Percentiles rank a stretch among this genome's conserved stretches.
phyloP scores from a whole-genome alignment of 2,113 vertebrate species.

The Osmerus mordax region DNA sequence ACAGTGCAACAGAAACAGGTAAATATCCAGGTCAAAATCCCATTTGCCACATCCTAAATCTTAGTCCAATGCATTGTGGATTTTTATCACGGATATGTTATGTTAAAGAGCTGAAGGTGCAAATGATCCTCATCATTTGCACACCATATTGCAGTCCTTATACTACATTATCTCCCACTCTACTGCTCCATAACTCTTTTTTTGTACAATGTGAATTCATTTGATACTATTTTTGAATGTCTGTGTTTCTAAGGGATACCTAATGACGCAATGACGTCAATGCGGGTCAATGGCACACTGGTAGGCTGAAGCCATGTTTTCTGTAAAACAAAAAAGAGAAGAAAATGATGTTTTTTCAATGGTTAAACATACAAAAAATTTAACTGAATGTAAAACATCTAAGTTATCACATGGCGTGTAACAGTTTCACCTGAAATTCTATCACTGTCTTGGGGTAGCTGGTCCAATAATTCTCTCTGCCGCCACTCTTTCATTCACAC shows the following conservation, averaged over 20 bases:
- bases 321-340: not conserved
- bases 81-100: not conserved
- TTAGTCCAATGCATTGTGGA: not conserved
- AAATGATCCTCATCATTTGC: not conserved
- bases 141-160: not conserved
- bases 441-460: no score
- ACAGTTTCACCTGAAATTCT: no score
- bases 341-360: not conserved
- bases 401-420: no score
- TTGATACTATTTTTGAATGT: conserved; percentile 99
- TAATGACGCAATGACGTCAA: conserved; percentile 99
- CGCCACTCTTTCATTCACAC: no score
- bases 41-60: no score
- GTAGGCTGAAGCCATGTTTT: conserved; percentile 53
- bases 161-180: not conserved
- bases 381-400: no score
- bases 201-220: conserved; percentile 88
- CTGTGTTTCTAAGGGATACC: conserved; percentile 99
- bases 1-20: not conserved
- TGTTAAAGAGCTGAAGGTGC: not conserved
- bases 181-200: conserved; percentile 51
- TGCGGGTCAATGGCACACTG: conserved; percentile 93
- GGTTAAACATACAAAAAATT: not conserved
- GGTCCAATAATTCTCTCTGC: no score
- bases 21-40: not conserved